These are phyloP conservation scores for Sebastes steindachneri DNA, from an alignment of 2,797 vertebrate genomes.

Conservation along the genomic window DNA sequence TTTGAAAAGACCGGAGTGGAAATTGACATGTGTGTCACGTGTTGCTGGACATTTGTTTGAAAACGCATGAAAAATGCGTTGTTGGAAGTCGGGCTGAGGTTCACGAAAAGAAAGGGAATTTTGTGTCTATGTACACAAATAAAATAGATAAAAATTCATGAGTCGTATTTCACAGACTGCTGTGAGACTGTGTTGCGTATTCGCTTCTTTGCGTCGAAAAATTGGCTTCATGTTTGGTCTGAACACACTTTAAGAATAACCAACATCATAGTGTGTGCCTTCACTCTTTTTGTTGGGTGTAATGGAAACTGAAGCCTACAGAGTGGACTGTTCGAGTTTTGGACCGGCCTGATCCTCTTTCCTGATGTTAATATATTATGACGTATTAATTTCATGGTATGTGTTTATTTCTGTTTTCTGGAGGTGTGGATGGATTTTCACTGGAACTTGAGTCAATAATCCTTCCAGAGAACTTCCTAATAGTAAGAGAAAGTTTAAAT, in stretches of 20 bases:
- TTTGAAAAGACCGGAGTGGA: no score
- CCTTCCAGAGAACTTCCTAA: background rate
- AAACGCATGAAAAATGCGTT: no score
- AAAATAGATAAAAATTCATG: no score
- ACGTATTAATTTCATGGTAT: background rate
- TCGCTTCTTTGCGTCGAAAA: no score
- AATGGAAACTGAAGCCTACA: background rate
- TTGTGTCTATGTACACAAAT: no score
- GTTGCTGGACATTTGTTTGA: no score
- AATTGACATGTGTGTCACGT: no score
- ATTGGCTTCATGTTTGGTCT: background rate
- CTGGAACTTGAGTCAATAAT: background rate
- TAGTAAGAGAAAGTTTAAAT: no score
- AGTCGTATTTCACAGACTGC: no score
- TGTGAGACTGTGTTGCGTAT: no score
- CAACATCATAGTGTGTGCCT: background rate
- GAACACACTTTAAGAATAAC: background rate
- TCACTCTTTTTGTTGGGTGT: background rate
- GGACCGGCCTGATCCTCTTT: background rate
- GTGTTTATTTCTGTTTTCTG: background rate
- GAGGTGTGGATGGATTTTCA: background rate
- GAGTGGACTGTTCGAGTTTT: background rate
- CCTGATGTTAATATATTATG: background rate
- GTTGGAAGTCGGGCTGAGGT: no score
- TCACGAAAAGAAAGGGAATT: no score